A percentile compares a stretch with the other conserved stretches of the same genome.
These are phyloP conservation scores for Trichomalopsis sarcophagae DNA, from an alignment of 1,140 invertebrate species.

Conservation along the genomic window DNA sequence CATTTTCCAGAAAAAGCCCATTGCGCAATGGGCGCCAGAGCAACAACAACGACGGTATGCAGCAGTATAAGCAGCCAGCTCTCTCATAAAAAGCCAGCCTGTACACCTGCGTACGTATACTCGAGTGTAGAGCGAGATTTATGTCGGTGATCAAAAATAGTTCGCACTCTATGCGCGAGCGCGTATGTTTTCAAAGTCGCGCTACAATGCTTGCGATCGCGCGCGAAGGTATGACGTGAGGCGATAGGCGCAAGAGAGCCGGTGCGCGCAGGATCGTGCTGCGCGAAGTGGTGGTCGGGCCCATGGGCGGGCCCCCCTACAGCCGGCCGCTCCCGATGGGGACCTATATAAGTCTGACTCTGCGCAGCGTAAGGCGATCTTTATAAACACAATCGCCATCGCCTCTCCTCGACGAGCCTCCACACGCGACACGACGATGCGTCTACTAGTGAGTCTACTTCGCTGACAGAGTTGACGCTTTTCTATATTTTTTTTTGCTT, in stretches of 20 bases:
- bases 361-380: constrained; percentile 66
- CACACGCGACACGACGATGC: constrained; percentile 62
- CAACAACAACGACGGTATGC: no score
- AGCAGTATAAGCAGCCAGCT: no score
- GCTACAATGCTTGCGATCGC: constrained; percentile 54
- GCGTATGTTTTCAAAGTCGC: constrained; percentile 62
- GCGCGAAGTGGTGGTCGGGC: constrained; percentile 68
- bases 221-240: constrained; percentile 51
- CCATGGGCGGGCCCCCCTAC: constrained; percentile 70
- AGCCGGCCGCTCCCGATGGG: constrained; percentile 68
- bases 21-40: no score
- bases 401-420: constrained; percentile 59
- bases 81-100: background rate
- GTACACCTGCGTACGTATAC: background rate
- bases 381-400: constrained; percentile 67
- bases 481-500: background rate
- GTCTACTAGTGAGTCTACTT: constrained; percentile 65
- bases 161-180: background rate
- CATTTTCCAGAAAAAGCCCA: no score
- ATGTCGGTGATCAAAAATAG: background rate
- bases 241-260: constrained; percentile 13
- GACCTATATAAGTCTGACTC: constrained; percentile 72
- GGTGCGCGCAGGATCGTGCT: constrained; percentile 36
- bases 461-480: background rate
- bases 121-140: background rate